A percentile compares a stretch with the other conserved stretches of the same genome.
phyloP scores from a whole-genome alignment of 2,113 vertebrate genomes.

The Xiphophorus couchianus region DNA sequence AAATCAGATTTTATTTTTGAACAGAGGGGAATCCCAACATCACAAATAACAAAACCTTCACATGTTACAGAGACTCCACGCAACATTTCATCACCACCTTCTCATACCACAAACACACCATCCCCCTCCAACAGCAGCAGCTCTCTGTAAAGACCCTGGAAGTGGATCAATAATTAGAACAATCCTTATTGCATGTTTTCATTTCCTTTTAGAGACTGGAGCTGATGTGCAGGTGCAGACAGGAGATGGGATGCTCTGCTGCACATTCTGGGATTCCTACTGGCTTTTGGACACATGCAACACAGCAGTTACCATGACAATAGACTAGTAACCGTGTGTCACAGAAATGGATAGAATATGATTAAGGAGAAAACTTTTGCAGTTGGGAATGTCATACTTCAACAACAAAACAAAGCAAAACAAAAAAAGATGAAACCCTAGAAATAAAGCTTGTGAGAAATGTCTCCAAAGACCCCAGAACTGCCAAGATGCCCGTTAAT shows the following conservation, averaged over 20 bases:
- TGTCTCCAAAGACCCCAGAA: too few species aligned
- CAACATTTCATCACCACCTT: constrained; percentile 40
- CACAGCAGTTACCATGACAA: not conserved
- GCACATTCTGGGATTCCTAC: constrained; percentile 17
- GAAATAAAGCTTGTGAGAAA: too few species aligned
- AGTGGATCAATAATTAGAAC: constrained; percentile 77
- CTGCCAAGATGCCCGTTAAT: too few species aligned
- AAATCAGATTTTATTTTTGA: constrained; percentile 4
- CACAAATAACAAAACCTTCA: constrained; percentile 45
- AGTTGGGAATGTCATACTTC: too few species aligned
- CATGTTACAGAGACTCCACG: constrained; percentile 45
- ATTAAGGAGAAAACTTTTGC: not conserved
- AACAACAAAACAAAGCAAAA: too few species aligned
- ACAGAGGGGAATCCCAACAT: not conserved
- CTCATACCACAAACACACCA: constrained; percentile 19
- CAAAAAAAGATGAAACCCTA: too few species aligned
- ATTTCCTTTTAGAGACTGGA: constrained; percentile 62
- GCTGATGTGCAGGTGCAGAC: constrained; percentile 58
- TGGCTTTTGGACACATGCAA: constrained; percentile 27
- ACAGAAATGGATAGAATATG: constrained; percentile 4
- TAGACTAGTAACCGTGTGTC: not conserved
- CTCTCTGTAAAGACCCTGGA: constrained; percentile 60
- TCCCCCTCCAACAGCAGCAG: constrained; percentile 8
- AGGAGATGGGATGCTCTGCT: constrained; percentile 15
- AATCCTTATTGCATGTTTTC: constrained; percentile 73